Percentiles rank a stretch among this genome's conserved stretches.
Evolutionary conservation across 2,113 vertebrate genomes (phyloP).

Genomic region (Castor canadensis): DNA sequence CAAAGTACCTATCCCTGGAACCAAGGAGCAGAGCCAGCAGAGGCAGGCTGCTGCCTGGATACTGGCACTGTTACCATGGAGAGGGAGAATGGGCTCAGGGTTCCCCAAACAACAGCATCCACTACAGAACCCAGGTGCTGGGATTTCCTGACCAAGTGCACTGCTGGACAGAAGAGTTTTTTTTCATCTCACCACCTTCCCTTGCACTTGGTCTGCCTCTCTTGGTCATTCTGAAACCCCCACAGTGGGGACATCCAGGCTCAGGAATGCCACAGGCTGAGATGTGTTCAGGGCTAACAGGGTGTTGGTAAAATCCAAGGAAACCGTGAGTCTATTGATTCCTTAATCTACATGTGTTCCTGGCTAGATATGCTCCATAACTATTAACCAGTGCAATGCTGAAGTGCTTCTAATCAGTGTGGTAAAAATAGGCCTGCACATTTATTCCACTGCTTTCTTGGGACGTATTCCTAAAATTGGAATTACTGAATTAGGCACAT

Average conservation of each 20-base stretch:
- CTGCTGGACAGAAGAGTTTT: not conserved
- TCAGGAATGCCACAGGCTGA: not conserved
- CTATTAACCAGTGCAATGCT: not conserved
- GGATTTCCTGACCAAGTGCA: not conserved
- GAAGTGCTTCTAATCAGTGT: not conserved
- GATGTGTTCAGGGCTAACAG: not conserved
- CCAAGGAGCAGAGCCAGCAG: not conserved
- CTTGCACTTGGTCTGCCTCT: not conserved
- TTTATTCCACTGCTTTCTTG: constrained; percentile 31
- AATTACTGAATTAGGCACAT: not conserved
- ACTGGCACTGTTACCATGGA: not conserved
- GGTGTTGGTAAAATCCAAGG: not conserved
- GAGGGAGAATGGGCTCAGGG: not conserved
- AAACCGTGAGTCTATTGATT: not conserved
- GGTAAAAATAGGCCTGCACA: constrained; percentile 6
- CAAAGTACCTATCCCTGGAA: not conserved
- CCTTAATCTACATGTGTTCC: not conserved
- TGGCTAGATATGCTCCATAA: not conserved
- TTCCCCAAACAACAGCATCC: not conserved
- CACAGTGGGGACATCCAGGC: not conserved
- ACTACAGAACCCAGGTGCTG: not conserved
- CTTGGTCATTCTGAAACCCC: not conserved
- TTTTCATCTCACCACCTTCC: not conserved
- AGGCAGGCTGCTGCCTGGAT: not conserved
- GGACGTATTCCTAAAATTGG: not conserved